These are phyloP conservation scores for Caerostris extrusa DNA, from an alignment of 1,140 invertebrate genomes.

Conservation along the genomic window DNA sequence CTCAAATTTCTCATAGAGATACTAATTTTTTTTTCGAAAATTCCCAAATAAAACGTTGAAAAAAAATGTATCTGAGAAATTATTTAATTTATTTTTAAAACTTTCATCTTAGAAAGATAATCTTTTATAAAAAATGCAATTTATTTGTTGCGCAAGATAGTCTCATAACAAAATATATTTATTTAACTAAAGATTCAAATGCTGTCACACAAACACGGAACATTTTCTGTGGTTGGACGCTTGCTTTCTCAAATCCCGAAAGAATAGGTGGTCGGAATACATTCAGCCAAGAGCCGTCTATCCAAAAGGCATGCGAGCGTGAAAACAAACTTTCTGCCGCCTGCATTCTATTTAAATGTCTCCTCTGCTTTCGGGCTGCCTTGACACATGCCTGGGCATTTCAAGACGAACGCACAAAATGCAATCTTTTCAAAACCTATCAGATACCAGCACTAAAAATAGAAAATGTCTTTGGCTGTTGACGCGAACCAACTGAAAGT, in stretches of 20 bases:
- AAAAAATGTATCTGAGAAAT: too few species aligned
- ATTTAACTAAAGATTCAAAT: too few species aligned
- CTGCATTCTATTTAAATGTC: background rate
- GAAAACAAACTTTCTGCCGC: background rate
- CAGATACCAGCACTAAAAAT: background rate
- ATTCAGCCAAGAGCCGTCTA: background rate
- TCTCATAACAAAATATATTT: too few species aligned
- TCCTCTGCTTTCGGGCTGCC: background rate
- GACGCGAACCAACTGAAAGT: background rate
- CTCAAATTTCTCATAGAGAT: too few species aligned
- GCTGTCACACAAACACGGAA: background rate
- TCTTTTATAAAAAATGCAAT: too few species aligned
- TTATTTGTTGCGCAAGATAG: too few species aligned
- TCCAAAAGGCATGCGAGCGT: background rate
- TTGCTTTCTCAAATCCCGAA: background rate
- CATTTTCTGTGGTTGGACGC: background rate
- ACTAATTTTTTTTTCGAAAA: too few species aligned
- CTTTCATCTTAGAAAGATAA: too few species aligned
- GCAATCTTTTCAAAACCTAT: constrained; percentile 11
- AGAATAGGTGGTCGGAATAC: background rate
- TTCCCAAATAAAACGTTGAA: too few species aligned
- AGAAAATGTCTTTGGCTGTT: background rate
- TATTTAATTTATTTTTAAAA: too few species aligned
- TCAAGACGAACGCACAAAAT: background rate
- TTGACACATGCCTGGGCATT: background rate